These are phyloP conservation scores for Penaeus monodon DNA, from an alignment of 2,888 invertebrate genomes.

Conservation along the genomic window DNA sequence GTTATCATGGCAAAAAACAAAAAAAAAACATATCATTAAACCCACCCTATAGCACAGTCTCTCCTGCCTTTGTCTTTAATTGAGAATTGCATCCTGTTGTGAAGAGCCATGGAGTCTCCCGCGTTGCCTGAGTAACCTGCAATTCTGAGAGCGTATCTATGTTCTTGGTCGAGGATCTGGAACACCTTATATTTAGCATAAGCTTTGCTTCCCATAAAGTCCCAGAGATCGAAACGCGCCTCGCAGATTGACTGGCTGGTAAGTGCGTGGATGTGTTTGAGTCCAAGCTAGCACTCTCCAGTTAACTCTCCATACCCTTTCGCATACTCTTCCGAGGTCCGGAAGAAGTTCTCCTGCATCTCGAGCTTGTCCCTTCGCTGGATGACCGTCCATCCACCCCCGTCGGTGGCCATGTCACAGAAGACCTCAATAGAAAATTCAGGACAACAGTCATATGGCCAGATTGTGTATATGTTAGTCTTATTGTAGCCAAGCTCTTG, in stretches of 20 bases:
- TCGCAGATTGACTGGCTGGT: background rate
- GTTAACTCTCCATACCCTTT: conserved; percentile 68
- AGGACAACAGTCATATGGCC: conserved; percentile 70
- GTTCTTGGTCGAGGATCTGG: background rate
- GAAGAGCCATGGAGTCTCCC: background rate
- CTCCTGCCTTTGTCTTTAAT: background rate
- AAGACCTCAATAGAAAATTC: conserved; percentile 67
- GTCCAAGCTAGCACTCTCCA: conserved; percentile 31
- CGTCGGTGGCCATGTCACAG: conserved; percentile 47
- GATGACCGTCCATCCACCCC: conserved; percentile 47
- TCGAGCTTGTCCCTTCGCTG: conserved; percentile 32
- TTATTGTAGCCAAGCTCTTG: background rate
- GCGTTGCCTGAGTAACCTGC: background rate
- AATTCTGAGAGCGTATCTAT: background rate
- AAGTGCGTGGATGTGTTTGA: too few relatives aligned
- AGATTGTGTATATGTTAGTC: conserved; percentile 22
- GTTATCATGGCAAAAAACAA: background rate
- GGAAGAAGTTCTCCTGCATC: conserved; percentile 55
- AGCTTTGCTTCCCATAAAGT: background rate
- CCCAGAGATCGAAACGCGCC: background rate
- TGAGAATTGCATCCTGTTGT: background rate
- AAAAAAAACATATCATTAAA: conserved; percentile 1
- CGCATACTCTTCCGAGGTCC: conserved; percentile 64
- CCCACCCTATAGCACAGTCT: conserved; percentile 57
- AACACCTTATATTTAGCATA: background rate